Percentiles rank a stretch among this genome's conserved stretches.
phyloP scores from a whole-genome alignment of 2,888 invertebrate species.

The Dryobota labecula region DNA sequence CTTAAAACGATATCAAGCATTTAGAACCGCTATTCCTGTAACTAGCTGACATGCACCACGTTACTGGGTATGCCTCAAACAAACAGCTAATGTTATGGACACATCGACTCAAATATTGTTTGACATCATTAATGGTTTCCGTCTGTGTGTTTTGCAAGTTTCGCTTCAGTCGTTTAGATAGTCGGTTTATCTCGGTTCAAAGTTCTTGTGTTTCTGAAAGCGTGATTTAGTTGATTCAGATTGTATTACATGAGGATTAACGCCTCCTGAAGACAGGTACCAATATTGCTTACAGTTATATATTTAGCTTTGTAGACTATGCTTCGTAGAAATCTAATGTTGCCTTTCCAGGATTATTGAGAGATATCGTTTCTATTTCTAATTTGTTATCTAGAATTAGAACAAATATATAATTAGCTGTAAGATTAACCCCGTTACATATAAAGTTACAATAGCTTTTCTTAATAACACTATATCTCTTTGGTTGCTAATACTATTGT shows the following conservation, averaged over 20 bases:
- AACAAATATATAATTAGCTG: slow-evolving; percentile 15
- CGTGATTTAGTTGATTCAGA: slow-evolving; percentile 14
- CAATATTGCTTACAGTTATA: neutral
- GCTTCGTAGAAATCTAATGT: slow-evolving; percentile 16
- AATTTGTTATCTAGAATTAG: neutral
- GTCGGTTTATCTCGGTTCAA: slow-evolving; percentile 47
- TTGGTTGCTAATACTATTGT: slow-evolving; percentile 3
- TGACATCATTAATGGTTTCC: slow-evolving; percentile 68
- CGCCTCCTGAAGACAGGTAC: neutral
- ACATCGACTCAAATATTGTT: slow-evolving; percentile 69
- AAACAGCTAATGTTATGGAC: slow-evolving; percentile 59
- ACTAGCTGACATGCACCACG: slow-evolving; percentile 1
- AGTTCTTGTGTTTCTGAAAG: slow-evolving; percentile 32
- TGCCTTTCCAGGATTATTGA: neutral
- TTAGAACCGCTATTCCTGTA: neutral
- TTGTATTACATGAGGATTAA: slow-evolving; percentile 29
- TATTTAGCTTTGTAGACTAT: neutral
- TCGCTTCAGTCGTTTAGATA: slow-evolving; percentile 54
- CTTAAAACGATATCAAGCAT: neutral
- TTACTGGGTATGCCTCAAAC: slow-evolving; percentile 41
- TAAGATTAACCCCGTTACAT: slow-evolving; percentile 16
- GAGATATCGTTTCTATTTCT: neutral
- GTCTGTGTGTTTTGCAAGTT: slow-evolving; percentile 59
- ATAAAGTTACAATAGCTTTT: slow-evolving; percentile 9
- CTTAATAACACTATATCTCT: neutral